Evolutionary conservation across 2,888 invertebrate species (phyloP), one percentile per base, ranked within the genome.

Genomic region (Macaria notata): DNA sequence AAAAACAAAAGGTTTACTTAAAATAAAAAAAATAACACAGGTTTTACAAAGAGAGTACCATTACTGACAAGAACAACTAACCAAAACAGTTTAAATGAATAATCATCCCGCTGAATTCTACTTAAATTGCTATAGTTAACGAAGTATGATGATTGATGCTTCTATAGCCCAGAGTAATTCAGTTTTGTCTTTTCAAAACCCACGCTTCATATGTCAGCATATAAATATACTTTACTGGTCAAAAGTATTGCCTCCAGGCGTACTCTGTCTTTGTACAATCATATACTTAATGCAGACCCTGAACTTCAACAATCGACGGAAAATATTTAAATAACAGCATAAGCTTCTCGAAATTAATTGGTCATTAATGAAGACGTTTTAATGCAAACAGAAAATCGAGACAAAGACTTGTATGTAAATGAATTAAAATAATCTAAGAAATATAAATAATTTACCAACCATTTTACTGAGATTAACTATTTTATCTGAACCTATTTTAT

Each of bases 221-320:
- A 46, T 9, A 31, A 31, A 41, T 42, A 9, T 43, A 19, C 4
- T 41, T 41, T 42, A 45, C 31, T 48, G 39, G 31, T 58, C 47
- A 55, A 49, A 45, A 31, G 30, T 43, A 38, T 31, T 38, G 55
- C 56, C 54, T 54, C 46, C 43, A 56, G 61, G 49, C 7, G 9
- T 47, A 46, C 44, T 59, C 46, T 46, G 38, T 58, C 57, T 61
- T 62, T 62, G 48, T 51, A 41, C 31, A 3, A 44, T 46, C 41
- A 48, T 46, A 29, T 48, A 44, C 48, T 38, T 31, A 38, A 41
- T 29, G 29, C 30, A 55, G 52, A 45, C 64, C 66, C 48, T 66
- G 64, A 66, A 63, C 66, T 64, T 54, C 51, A 61, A 46, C 57
- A 56, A 54, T 66, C 60, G 49, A 47, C 47, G 60, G 62, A 63